Evolutionary conservation across 92 coral and sea anemone genomes (phyloP), one percentile per base, ranked within the genome.

Genomic region (Siderastrea radians): DNA sequence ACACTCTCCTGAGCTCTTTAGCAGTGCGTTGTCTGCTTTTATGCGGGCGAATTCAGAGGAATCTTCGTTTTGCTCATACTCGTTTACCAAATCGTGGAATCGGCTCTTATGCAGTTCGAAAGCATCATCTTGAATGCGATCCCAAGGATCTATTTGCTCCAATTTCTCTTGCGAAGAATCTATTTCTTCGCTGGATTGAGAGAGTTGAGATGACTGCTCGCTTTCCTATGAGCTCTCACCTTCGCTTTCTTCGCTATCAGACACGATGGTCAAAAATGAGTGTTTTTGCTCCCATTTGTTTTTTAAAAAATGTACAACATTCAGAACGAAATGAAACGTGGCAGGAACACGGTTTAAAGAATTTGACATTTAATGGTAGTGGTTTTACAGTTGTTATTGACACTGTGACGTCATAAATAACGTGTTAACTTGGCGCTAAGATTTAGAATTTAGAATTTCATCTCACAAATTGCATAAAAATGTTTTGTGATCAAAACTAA

Each of bases 361-460:
- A 26, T 26, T 26, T 26, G 38, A 26, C 38, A 26, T 26, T 63
- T 63, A 63, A 63, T 63, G 6, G 17, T n/a, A 6, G 16, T 63
- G 16, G 68, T 63, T 63, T 63, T 5, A 63, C 68, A 63, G 68
- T 63, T 5, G 68, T n/a, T 6, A 63, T 63, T 63, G 68, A 63
- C 68, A 63, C 14, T 13, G 43, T 63, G 68, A 63, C 68, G 68
- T 63, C 68, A 63, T 63, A 63, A 63, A 63, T 63, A n/a, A n/a
- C 7, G 3, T 63, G 16, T n/a, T 9, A 63, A 14, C 26, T 63
- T 14, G 68, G 68, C 38, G 68, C 68, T 6, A 63, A n/a, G 11
- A 63, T 63, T 13, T 14, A 63, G 14, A 63, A 63, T n/a, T 63
- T 6, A 3, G 26, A 13, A 13, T 13, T 5, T 3, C 6, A 26